Base-by-base conservation (phyloP, 2,797 vertebrate species). In the Lacerta agilis region DNA sequence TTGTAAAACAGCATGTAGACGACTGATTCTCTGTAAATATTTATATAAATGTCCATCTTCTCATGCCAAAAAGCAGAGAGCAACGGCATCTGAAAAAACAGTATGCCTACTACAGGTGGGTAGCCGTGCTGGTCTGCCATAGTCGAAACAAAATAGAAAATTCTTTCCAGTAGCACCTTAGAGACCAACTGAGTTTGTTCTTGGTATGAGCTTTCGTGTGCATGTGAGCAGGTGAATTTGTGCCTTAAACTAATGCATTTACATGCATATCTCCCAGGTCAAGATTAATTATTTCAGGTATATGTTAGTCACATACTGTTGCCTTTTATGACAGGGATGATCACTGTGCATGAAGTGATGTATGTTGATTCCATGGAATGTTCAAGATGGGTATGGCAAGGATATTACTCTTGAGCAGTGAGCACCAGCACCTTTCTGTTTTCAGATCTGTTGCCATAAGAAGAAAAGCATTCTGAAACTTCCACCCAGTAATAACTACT, bases 371-470 rank as follows among this genome's bases (percentile, higher is more conserved):
- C 20, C 41, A 3, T 75, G 71, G 10, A 3, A 64, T 23, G 3
- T 38, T 49, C 23, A 43, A 41, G 77, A 11, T 25, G 38, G 0
- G 0, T 81, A 61, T 87, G 72, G 6, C 66, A 0, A 2, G 23
- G 36, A 7, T 41, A 11, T 43, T 0, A 38, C 1, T 67, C 1
- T 78, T 85, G 82, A 25, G 41, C 76, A 41, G 2, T 0, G 49
- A 49, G 49, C 11, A 13, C 49, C 11, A 88, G 87, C 84, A 33
- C 3, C 89, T 88, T 87, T 73, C 29, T 88, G n/a, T 84, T 86
- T 91, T 85, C 86, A 96, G 94, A 86, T 93, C 64, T 91, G 89
- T 38, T 94, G 93, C 80, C 94, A 96, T 73, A 88, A 86, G 33
- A 93, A 76, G 86, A 94, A 82, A 58, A 92, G 84, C 81, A 87